These are phyloP conservation scores for Megaceryle alcyon DNA, from an alignment of 2,797 vertebrate species.

Conservation along the genomic window DNA sequence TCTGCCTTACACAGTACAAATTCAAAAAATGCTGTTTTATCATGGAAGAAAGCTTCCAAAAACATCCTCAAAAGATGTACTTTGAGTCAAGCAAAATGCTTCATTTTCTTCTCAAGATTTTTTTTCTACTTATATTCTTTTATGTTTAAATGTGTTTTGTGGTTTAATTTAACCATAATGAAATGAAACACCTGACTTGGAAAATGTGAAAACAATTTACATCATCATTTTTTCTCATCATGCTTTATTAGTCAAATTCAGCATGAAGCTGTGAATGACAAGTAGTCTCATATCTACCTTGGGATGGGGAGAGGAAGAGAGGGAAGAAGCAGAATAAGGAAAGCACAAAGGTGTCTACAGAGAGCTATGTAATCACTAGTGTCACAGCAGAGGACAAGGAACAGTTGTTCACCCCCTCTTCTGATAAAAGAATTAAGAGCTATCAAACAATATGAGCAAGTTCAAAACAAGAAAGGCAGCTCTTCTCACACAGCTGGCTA, in stretches of 20 bases:
- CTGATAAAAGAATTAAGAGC: not conserved
- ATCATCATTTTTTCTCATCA: constrained; percentile 2
- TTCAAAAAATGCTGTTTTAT: not conserved
- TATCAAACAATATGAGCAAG: not conserved
- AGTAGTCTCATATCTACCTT: not conserved
- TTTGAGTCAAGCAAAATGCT: not conserved
- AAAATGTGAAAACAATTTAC: constrained; percentile 23
- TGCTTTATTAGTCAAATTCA: constrained; percentile 11
- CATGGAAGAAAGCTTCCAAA: not conserved
- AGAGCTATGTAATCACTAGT: not conserved
- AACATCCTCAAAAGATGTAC: not conserved
- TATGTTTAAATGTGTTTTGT: not conserved
- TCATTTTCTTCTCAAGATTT: not conserved
- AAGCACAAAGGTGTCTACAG: not conserved
- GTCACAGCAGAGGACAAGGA: not conserved
- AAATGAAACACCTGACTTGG: constrained; percentile 19
- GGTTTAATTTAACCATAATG: not conserved
- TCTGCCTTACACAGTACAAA: not conserved
- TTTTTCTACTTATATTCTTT: not conserved
- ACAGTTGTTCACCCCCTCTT: not conserved
- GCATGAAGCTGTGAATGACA: constrained; percentile 25
- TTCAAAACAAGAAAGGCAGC: not conserved
- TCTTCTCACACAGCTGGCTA: not conserved
- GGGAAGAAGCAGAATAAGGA: not conserved
- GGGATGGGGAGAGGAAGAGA: not conserved